Evolutionary conservation across 2,797 vertebrate species (phyloP).

Genomic region (Hybognathus amarus): DNA sequence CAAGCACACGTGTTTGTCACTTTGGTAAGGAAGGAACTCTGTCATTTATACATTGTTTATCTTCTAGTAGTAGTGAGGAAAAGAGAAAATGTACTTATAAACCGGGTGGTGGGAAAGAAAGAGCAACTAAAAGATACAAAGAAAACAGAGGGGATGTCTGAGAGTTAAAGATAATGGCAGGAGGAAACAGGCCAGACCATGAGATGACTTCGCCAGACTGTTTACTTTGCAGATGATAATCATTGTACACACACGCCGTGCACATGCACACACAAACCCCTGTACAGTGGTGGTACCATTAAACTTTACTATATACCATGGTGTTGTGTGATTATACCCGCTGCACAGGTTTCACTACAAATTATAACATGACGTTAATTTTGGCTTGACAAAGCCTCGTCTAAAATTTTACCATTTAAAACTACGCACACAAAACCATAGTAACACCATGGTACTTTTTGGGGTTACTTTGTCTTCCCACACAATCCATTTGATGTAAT

Average conservation of each 20-base stretch:
- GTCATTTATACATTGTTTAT: background rate
- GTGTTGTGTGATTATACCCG: background rate
- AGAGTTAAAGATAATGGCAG: conserved; percentile 7
- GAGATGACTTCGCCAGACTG: conserved; percentile 38
- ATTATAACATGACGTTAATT: background rate
- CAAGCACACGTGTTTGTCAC: background rate
- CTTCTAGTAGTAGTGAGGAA: background rate
- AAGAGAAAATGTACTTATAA: background rate
- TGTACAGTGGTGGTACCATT: background rate
- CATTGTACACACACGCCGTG: background rate
- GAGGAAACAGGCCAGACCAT: conserved; percentile 39
- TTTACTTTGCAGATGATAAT: conserved; percentile 41
- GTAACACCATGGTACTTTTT: background rate
- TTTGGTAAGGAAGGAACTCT: background rate
- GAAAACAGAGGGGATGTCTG: conserved; percentile 14
- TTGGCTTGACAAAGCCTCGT: background rate
- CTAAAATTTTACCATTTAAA: background rate
- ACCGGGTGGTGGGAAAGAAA: background rate
- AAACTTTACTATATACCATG: background rate
- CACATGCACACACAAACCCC: background rate
- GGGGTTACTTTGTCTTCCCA: background rate
- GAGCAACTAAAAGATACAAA: background rate
- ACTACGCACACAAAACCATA: background rate
- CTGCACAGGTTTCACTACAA: background rate
- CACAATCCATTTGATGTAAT: background rate